Percentiles rank a stretch among this genome's conserved stretches.
phyloP scores from a whole-genome alignment of 2,797 vertebrate genomes.

The Denticeps clupeoides region DNA sequence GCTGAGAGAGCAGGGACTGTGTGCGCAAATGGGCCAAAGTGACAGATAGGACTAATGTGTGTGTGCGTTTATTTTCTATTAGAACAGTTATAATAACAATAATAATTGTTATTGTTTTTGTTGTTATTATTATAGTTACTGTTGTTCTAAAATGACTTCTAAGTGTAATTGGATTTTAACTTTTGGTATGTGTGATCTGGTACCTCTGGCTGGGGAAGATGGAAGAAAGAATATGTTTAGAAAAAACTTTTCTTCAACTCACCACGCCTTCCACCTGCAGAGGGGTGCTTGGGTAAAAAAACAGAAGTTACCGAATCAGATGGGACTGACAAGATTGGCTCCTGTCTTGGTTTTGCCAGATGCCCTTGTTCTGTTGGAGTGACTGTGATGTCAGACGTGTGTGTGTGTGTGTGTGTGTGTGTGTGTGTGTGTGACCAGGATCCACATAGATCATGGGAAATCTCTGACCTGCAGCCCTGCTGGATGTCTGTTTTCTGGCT shows the following conservation, averaged over 20 bases:
- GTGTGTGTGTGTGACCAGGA: no score
- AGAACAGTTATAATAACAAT: constrained; percentile 4
- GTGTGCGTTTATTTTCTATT: constrained; percentile 15
- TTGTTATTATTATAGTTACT: constrained; percentile 41
- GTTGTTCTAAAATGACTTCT: constrained; percentile 50
- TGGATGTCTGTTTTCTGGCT: no score
- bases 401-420: background rate
- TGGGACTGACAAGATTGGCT: constrained; percentile 26
- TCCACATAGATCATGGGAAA: no score
- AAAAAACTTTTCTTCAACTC: constrained; percentile 41
- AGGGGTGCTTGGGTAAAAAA: no score
- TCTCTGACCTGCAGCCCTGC: no score
- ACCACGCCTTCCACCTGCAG: constrained; percentile 34
- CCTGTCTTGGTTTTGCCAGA: constrained; percentile 18
- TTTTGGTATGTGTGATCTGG: no score
- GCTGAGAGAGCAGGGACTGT: constrained; percentile 32
- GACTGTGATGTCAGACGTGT: background rate
- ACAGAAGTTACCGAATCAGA: no score
- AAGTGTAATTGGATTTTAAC: constrained; percentile 48
- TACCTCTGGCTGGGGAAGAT: no score
- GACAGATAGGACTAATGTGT: constrained; percentile 43
- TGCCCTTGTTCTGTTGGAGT: background rate
- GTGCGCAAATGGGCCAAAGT: constrained; percentile 25
- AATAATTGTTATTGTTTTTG: constrained; percentile 47
- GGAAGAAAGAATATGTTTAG: no score